Conservation (phyloP, 2,797 vertebrate genomes). For the Manis pentadactyla region DNA sequence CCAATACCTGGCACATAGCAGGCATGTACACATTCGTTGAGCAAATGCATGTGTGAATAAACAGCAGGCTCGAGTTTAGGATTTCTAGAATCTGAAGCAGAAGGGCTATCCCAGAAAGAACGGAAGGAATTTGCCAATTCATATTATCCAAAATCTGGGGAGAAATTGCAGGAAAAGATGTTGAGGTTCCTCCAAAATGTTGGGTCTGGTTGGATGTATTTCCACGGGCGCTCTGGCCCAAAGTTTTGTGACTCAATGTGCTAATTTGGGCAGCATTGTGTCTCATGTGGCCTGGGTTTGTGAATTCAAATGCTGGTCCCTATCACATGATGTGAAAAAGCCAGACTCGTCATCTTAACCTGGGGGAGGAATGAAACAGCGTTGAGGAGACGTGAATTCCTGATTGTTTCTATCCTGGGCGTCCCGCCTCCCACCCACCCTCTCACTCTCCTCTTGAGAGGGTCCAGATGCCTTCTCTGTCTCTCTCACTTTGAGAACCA, state of each 20-base stretch:
- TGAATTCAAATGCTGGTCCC: not conserved
- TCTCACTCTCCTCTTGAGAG: not conserved
- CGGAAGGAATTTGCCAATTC: not conserved
- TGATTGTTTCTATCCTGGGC: fast-evolving
- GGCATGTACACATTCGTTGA: not conserved
- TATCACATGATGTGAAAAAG: not conserved
- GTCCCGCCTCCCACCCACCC: not conserved
- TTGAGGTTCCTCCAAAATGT: not conserved
- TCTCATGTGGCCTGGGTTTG: not conserved
- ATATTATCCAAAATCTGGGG: not conserved
- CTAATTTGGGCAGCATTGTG: not conserved
- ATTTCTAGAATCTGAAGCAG: not conserved
- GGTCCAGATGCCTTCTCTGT: not conserved
- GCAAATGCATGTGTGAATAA: not conserved
- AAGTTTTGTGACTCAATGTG: not conserved
- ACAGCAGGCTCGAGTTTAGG: not conserved
- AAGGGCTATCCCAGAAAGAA: not conserved
- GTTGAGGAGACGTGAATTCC: not conserved
- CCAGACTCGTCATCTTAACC: not conserved
- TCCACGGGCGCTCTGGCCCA: not conserved
- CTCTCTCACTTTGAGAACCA: not conserved
- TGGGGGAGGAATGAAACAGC: not conserved
- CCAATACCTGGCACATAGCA: not conserved
- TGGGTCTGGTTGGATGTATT: not conserved
- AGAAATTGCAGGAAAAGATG: not conserved